These are phyloP conservation scores for Onychorhynchus coronatus DNA, from an alignment of 2,113 vertebrate species.

Conservation along the genomic window DNA sequence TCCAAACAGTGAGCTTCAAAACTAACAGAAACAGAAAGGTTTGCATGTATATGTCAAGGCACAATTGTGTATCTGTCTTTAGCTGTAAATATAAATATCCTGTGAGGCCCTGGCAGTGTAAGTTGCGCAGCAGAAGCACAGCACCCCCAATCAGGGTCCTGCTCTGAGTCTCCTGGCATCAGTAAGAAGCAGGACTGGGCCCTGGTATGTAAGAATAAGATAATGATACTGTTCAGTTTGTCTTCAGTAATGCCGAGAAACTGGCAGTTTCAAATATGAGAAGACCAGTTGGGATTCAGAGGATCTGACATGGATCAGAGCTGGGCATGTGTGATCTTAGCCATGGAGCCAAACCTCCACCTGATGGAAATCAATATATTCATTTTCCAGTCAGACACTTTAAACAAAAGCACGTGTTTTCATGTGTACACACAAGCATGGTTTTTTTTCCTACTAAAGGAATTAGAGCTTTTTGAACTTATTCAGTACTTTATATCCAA, in stretches of 20 bases:
- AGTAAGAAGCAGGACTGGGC: not conserved
- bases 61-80: not conserved
- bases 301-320: not conserved
- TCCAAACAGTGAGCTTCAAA: not conserved
- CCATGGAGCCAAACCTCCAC: not conserved
- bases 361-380: not conserved
- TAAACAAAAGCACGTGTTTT: not conserved
- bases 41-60: not conserved
- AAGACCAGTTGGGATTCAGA: not conserved
- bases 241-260: not conserved
- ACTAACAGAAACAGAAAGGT: not conserved
- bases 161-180: not conserved
- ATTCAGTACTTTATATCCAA: not conserved
- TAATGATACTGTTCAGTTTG: not conserved
- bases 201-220: not conserved
- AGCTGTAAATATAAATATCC: not conserved
- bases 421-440: not conserved
- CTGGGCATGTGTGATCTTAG: not conserved
- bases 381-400: not conserved
- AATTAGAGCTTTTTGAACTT: not conserved
- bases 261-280: not conserved
- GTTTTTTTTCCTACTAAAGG: not conserved
- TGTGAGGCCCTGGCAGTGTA: not conserved
- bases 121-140: not conserved
- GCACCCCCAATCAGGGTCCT: not conserved